Percentiles rank a stretch among this genome's conserved stretches.
phyloP scores from a whole-genome alignment of 2,888 invertebrate species.

The Cantharis nigra region DNA sequence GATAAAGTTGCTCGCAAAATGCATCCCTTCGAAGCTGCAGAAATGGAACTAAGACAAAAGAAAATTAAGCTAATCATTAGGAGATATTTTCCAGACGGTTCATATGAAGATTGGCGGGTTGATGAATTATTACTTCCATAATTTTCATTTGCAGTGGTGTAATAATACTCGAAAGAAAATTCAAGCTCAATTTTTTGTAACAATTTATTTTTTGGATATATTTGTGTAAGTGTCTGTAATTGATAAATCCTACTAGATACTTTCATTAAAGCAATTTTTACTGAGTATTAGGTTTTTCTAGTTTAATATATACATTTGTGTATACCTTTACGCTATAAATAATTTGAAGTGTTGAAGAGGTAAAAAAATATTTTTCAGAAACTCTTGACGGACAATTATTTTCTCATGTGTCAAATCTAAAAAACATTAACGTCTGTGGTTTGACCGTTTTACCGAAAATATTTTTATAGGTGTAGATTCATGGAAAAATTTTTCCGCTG shows the following conservation, averaged over 20 bases:
- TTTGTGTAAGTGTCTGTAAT: neutral
- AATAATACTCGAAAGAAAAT: neutral
- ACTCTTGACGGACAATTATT: neutral
- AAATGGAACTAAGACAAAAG: neutral
- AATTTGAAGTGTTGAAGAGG: neutral
- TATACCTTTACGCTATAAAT: neutral
- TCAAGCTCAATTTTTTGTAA: neutral
- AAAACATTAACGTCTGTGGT: neutral
- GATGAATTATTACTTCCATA: neutral
- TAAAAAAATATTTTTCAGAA: neutral
- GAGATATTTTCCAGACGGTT: neutral
- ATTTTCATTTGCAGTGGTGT: neutral
- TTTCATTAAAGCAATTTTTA: too few relatives aligned
- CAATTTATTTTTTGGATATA: neutral
- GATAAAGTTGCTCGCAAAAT: neutral
- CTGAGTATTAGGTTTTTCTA: too few relatives aligned
- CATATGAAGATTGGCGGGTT: neutral
- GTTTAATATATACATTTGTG: neutral
- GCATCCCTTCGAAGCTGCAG: neutral
- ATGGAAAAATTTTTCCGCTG: neutral
- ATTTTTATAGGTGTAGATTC: neutral
- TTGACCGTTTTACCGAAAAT: neutral
- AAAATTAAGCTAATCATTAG: neutral
- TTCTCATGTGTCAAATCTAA: neutral
- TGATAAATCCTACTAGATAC: too few relatives aligned